Evolutionary conservation across 2,888 invertebrate species (phyloP), one percentile per base, ranked within the genome.

Genomic region (Lomographa bimaculata): DNA sequence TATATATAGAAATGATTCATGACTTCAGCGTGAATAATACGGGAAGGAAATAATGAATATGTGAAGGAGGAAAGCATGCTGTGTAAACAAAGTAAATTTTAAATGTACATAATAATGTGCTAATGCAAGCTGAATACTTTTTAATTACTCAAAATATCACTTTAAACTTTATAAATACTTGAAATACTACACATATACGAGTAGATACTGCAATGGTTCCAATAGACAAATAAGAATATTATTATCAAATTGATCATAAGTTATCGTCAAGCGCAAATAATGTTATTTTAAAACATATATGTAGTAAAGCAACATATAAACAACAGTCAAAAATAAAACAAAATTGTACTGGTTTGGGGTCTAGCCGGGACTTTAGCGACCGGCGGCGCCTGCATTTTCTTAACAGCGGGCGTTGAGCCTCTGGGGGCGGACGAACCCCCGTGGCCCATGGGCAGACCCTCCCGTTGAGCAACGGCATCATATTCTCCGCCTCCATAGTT

Each of bases 401-500:
- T 4, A 4, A 4, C 14, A 14, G 68, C 48, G 66, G 78, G 68
- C 74, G 87, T 73, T 81, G 64, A 77, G 71, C 62, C 83, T 39
- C 72, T 57, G 69, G 81, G 76, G 53, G 91, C 92, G 32, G 90
- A 87, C 46, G 89, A 83, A 53, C 93, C 93, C 60, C 94, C 95
- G 71, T 92, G 92, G 61, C 96, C 97, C 93, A 97, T 94, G 36
- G 92, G 91, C 74, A 96, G 94, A 64, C 97, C 96, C 69, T 94
- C 95, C 62, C 98, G 92, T 71, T 95, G 95, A 54, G 92, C 93
- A 71, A 96, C 85, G 41, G 99, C 95, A 89, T 98, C 97, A 87
- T 99, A 99, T 55, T 97, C 97, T 72, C 93, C 91, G 77, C 97
- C 98, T 83, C 95, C 95, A 91, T 97, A 98, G 92, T 99, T 99